phyloP scores from a whole-genome alignment of 2,113 vertebrate species.

The Isurus oxyrinchus region DNA sequence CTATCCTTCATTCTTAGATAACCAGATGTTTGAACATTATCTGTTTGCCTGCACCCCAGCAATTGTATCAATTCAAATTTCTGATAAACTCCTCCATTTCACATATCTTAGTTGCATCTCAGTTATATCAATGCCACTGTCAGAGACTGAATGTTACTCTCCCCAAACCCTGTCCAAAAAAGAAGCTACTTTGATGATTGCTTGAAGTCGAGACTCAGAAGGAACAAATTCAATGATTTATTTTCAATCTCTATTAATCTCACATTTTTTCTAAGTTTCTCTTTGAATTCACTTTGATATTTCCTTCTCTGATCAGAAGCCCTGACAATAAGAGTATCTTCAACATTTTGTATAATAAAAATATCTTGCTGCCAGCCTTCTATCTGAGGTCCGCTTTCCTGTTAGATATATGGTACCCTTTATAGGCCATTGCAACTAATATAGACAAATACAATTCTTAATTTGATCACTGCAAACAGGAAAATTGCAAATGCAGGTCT shows the following conservation, averaged over 20 bases:
- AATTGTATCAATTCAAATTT: conserved; percentile 21
- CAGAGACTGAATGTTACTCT: background rate
- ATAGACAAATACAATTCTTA: conserved; percentile 14
- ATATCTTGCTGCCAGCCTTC: background rate
- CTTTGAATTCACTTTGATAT: conserved; percentile 8
- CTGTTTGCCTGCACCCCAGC: conserved; percentile 33
- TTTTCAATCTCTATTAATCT: background rate
- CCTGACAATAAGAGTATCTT: background rate
- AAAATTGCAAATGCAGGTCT: conserved; percentile 27
- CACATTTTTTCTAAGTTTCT: background rate
- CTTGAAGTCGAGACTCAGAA: background rate
- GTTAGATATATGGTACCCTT: conserved; percentile 5
- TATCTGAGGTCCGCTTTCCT: background rate
- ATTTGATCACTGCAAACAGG: background rate
- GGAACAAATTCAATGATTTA: background rate
- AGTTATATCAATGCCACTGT: background rate
- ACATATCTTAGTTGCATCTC: background rate
- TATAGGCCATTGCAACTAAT: background rate
- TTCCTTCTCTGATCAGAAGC: background rate
- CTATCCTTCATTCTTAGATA: conserved; percentile 33
- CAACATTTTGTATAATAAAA: background rate
- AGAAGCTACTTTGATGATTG: background rate
- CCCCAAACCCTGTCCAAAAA: background rate
- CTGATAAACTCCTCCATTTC: conserved; percentile 17
- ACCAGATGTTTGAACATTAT: conserved; percentile 29